Base-by-base conservation (phyloP, 2,888 invertebrate genomes). In the Neoitamus cyanurus region DNA sequence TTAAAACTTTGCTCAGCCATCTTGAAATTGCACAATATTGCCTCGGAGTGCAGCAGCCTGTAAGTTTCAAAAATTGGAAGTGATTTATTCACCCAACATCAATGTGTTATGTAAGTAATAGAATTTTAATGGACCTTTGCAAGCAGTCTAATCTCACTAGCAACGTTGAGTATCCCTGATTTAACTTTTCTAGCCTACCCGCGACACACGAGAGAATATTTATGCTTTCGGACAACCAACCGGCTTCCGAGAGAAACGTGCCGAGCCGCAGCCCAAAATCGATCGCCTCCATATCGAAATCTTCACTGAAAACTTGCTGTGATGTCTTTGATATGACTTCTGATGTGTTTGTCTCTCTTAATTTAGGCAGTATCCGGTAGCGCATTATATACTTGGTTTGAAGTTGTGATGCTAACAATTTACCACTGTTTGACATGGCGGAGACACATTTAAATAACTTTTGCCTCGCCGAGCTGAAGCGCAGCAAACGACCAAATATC, bases 161-260 rank as follows among this genome's bases (percentile, higher is more conserved):
- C 90, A 94, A 93, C 88, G 94, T 93, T 86, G 93, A 91, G 0
- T 93, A 92, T 84, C 92, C 93, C 87, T 92, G 92, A 25, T 92
- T 92, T 87, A 93, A 92, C 7, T 90, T 89, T 85, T 92, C 91
- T 89, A 96, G 95, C 83, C 96, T 90, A 86, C 93, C 92, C 86
- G 95, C 94, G 88, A 96, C 96, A 9, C 93, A 92, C 58, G 93
- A 90, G 87, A 97, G 92, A 83, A 97, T 94, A 70, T 93, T 92
- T 89, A 96, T 94, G 86, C 96, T 95, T 89, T 96, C 95, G 86
- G 93, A 92, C 90, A 95, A 95, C 96, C 97, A 97, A 0, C 97
- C 97, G 0, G 96, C 96, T 89, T 98, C 98, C 89, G 95, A 95
- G 3, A 98, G 93, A 92, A 98, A 98, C 86, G 94, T 93, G 85